Evolutionary conservation across 2,113 vertebrate genomes (phyloP), one percentile per base, ranked within the genome.

Genomic region (Polyodon spathula): DNA sequence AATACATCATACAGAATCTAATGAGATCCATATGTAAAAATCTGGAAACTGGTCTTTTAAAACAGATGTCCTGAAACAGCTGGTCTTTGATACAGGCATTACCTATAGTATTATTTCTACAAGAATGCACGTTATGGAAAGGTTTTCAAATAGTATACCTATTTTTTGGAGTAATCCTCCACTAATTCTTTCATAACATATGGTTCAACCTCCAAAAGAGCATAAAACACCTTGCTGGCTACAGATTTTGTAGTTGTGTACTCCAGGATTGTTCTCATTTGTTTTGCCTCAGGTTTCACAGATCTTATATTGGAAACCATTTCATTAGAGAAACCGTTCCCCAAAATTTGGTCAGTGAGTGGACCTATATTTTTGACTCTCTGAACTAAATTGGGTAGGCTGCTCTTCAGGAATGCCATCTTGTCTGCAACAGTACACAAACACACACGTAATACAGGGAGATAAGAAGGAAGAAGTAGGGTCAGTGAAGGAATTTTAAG

Each of bases 201-300:
- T 9, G 1, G 0, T 37, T 65, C 50, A 54, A 68, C 41, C 1
- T 9, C 6, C 0, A 16, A 15, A 44, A 78, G 63, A 15, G 63
- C 71, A 1, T 54, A 3, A 46, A 72, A 37, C 59, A 78, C 56
- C 4, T 1, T 17, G 10, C 67, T n/a, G 15, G 64, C 68, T 8
- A 55, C 39, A 12, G 8, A 56, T 40, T 17, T 60, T 42, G 48
- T 70, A 2, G 37, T 68, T 17, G 42, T 59, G 40, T 27, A 42
- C 0, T 56, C 17, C 10, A 78, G 60, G 42, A 78, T 17, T 40
- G 44, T 50, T 46, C 73, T 66, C 73, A 78, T 76, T 55, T 64
- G 68, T 1, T 6, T n/a, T 10, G 73, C 61, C 1, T 40, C 0
- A 8, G 73, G 75, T 37, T 0, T 0, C 5, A 59, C 5, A 8